Percentiles rank a stretch among this genome's conserved stretches.
These are phyloP conservation scores for Drosophila nikananu DNA, from an alignment of 1,140 invertebrate genomes.

Conservation along the genomic window DNA sequence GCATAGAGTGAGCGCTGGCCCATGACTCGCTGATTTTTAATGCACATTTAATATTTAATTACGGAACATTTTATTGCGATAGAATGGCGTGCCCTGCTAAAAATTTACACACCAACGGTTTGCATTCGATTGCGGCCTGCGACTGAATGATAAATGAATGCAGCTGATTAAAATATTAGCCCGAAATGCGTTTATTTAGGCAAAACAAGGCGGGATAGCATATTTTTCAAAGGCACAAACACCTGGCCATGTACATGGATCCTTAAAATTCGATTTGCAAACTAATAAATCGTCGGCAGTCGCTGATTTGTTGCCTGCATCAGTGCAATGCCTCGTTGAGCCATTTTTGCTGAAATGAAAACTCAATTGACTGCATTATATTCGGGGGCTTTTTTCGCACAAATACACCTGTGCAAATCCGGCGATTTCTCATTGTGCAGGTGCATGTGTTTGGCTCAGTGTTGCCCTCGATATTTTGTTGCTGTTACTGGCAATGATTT, in stretches of 20 bases:
- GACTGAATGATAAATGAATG: constrained; percentile 33
- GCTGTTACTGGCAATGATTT: constrained; percentile 45
- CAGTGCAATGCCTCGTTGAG: constrained; percentile 36
- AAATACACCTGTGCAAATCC: constrained; percentile 40
- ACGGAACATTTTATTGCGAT: constrained; percentile 17
- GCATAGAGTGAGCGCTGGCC: constrained; percentile 7
- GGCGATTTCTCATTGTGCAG: constrained; percentile 54
- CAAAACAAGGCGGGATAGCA: not conserved
- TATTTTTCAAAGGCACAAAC: constrained; percentile 19
- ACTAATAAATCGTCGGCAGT: constrained; percentile 62
- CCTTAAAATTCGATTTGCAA: constrained; percentile 49
- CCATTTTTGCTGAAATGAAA: constrained; percentile 48
- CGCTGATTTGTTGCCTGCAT: constrained; percentile 48
- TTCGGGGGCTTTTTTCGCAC: constrained; percentile 21
- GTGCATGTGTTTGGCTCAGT: constrained; percentile 33
- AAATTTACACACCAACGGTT: constrained; percentile 50
- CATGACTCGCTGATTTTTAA: constrained; percentile 19
- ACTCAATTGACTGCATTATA: constrained; percentile 79
- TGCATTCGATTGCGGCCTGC: constrained; percentile 37
- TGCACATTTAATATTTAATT: constrained; percentile 52
- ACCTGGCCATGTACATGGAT: constrained; percentile 19
- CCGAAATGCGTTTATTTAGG: constrained; percentile 6
- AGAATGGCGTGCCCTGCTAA: constrained; percentile 27
- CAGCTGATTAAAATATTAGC: constrained; percentile 35
- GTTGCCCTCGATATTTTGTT: not conserved